Percentiles rank a stretch among this genome's conserved stretches.
phyloP scores from a whole-genome alignment of 2,888 invertebrate species.

The Podabrus alpinus region DNA sequence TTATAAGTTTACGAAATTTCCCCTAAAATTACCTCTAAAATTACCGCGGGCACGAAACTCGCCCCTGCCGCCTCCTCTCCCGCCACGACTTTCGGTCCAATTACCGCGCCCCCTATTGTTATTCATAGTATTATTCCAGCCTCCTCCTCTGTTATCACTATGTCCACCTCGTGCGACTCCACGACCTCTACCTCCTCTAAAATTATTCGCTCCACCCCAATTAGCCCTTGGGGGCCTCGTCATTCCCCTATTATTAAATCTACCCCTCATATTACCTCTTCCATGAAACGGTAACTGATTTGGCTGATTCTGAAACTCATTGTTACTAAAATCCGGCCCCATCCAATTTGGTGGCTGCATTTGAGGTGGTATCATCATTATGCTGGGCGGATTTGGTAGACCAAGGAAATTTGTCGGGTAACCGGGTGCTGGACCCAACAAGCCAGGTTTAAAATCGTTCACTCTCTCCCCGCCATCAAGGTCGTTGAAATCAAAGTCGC shows the following conservation, averaged over 20 bases:
- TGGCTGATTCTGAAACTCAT: neutral
- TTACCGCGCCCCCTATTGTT: neutral
- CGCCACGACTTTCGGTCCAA: neutral
- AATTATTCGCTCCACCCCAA: conserved; percentile 24
- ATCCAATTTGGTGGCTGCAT: conserved; percentile 1
- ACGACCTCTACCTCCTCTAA: conserved; percentile 27
- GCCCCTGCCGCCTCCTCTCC: conserved; percentile 27
- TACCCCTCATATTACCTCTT: conserved; percentile 36
- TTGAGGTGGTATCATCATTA: neutral
- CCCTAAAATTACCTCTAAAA: conserved; percentile 49
- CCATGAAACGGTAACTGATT: conserved; percentile 18
- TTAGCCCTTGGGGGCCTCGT: neutral
- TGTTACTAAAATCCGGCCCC: neutral
- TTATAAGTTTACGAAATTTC: conserved; percentile 34
- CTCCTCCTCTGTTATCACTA: conserved; percentile 26
- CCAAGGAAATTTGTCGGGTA: neutral
- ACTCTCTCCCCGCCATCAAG: conserved; percentile 6
- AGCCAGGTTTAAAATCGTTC: neutral
- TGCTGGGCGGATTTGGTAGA: neutral
- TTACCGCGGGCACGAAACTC: conserved; percentile 47
- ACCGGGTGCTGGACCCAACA: neutral
- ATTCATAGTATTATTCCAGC: conserved; percentile 4
- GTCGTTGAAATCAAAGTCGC: conserved; percentile 33
- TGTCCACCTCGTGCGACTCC: conserved; percentile 16
- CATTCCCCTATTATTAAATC: conserved; percentile 36